Percentiles rank a stretch among this genome's conserved stretches.
Conservation (phyloP, 2,888 invertebrate genomes). For the Epinotia nisella region DNA sequence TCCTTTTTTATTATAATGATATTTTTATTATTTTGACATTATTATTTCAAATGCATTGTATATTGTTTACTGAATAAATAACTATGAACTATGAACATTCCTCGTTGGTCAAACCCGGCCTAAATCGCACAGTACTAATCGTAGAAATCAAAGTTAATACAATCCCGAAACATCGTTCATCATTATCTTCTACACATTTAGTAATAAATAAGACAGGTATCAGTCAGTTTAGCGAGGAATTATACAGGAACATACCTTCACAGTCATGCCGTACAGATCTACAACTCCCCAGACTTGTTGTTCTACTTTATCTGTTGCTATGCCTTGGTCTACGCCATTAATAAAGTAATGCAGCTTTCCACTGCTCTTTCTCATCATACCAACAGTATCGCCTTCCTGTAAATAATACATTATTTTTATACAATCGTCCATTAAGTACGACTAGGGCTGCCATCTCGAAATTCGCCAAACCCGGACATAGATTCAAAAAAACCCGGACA, state of each 20-base stretch:
- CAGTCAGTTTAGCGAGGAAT: not conserved
- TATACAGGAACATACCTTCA: constrained; percentile 74
- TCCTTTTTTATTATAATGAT: no score
- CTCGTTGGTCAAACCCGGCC: no score
- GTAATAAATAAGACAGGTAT: not conserved
- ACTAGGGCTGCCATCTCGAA: no score
- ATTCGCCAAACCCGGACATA: no score
- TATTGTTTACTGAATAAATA: no score
- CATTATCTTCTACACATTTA: no score
- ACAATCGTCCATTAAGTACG: not conserved
- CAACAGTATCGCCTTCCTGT: constrained; percentile 95
- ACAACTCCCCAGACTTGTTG: constrained; percentile 96
- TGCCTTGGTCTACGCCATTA: constrained; percentile 96
- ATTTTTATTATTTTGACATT: no score
- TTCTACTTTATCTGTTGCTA: constrained; percentile 93
- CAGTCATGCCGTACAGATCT: constrained; percentile 97
- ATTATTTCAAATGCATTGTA: no score
- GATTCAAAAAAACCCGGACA: no score
- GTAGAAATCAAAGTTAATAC: not conserved
- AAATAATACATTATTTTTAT: constrained; percentile 43
- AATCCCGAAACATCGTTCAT: not conserved
- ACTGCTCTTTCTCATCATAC: constrained; percentile 93
- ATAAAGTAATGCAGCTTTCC: constrained; percentile 96
- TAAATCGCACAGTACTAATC: not conserved
- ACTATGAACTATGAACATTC: no score